These are phyloP conservation scores for Solenopsis fugax DNA, from an alignment of 1,140 invertebrate species.

Conservation along the genomic window DNA sequence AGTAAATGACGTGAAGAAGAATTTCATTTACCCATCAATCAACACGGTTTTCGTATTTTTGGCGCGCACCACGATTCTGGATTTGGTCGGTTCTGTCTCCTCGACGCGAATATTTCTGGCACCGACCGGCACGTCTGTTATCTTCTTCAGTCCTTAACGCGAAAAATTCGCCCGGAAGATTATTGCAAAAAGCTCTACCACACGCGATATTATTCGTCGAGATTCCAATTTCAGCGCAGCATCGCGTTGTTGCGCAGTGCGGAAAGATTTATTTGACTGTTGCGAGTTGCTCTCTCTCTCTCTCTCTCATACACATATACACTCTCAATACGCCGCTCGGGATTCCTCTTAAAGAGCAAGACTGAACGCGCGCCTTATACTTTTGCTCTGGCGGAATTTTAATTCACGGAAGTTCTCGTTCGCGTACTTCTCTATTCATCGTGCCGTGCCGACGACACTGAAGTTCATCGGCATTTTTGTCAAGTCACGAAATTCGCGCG, in stretches of 20 bases:
- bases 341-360: conserved; percentile 34
- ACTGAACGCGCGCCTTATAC: conserved; percentile 35
- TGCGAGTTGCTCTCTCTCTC: background rate
- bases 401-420: conserved; percentile 49
- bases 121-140: conserved; percentile 86
- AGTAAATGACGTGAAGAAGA: background rate
- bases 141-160: conserved; percentile 85
- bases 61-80: conserved; percentile 87
- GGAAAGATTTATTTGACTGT: conserved; percentile 50
- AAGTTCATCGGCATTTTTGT: conserved; percentile 57
- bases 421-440: conserved; percentile 13
- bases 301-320: background rate
- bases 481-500: conserved; percentile 32
- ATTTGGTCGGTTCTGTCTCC: conserved; percentile 86
- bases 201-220: conserved; percentile 49
- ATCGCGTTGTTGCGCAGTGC: conserved; percentile 19
- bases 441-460: background rate
- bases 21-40: conserved; percentile 77
- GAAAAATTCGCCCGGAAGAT: conserved; percentile 55
- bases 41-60: conserved; percentile 80
- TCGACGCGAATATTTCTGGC: conserved; percentile 88
- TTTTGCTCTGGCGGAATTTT: conserved; percentile 52
- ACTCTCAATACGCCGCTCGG: conserved; percentile 36
- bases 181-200: conserved; percentile 33
- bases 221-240: conserved; percentile 49